phyloP scores from a whole-genome alignment of 2,888 invertebrate genomes.

The Homarus gammarus region DNA sequence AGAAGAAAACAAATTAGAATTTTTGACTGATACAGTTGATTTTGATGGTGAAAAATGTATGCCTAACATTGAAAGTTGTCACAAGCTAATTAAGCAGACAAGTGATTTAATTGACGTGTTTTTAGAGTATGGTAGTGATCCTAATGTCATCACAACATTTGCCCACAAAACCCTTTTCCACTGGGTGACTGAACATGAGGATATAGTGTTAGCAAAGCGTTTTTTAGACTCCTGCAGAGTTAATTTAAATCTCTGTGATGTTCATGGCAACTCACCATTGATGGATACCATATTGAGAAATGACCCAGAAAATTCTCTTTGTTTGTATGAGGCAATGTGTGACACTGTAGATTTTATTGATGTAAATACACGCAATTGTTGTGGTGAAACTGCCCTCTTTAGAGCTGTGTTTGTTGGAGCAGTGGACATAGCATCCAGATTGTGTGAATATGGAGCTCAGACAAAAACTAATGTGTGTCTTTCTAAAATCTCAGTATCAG shows the following conservation, averaged over 20 bases:
- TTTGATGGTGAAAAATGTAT: constrained; percentile 29
- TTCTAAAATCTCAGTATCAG: constrained; percentile 24
- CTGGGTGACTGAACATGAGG: constrained; percentile 63
- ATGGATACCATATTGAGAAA: constrained; percentile 74
- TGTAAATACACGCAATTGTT: constrained; percentile 66
- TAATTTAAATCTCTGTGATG: constrained; percentile 74
- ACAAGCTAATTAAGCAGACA: constrained; percentile 63
- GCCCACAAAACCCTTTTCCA: constrained; percentile 74
- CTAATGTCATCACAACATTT: constrained; percentile 75
- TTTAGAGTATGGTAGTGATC: constrained; percentile 74
- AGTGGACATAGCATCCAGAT: constrained; percentile 59
- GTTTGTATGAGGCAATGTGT: constrained; percentile 64
- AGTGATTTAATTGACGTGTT: constrained; percentile 72
- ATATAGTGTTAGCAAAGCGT: constrained; percentile 36
- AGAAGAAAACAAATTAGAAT: constrained; percentile 41
- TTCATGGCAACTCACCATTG: constrained; percentile 75
- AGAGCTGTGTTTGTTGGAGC: constrained; percentile 74
- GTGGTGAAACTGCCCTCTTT: constrained; percentile 75
- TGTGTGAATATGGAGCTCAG: constrained; percentile 70
- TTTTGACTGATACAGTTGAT: constrained; percentile 56
- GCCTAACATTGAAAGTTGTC: constrained; percentile 30
- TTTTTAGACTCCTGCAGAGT: constrained; percentile 62
- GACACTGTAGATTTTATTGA: constrained; percentile 44
- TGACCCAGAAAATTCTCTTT: constrained; percentile 58
- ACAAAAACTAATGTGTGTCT: constrained; percentile 17